Conservation (phyloP, 2,888 invertebrate genomes). For the Synergus itoensis region DNA sequence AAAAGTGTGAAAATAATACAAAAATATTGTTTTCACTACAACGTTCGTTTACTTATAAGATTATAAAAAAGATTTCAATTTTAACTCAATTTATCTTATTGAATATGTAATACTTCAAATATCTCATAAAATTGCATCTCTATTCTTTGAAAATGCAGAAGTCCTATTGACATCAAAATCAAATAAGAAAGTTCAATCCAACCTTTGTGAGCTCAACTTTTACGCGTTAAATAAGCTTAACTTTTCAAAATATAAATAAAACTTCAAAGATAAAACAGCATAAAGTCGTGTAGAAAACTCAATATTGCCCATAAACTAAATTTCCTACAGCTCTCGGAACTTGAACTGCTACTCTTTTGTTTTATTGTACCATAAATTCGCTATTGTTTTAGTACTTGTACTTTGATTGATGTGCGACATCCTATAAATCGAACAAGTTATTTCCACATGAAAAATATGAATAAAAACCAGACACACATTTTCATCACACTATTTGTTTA, state of each 20-base stretch:
- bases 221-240: no score
- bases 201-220: no score
- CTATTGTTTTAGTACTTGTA: constrained; percentile 30
- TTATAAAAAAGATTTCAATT: neutral
- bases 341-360: neutral
- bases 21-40: no score
- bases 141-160: neutral
- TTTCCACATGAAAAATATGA: neutral
- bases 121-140: neutral
- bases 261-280: neutral
- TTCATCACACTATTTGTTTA: neutral
- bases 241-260: neutral
- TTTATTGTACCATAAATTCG: constrained; percentile 34
- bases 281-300: constrained; percentile 16
- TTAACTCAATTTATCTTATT: neutral
- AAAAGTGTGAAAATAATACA: neutral
- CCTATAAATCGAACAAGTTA: constrained; percentile 30
- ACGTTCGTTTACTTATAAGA: no score
- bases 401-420: constrained; percentile 4
- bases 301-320: constrained; percentile 15
- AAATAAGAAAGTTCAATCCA: neutral
- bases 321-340: constrained; percentile 19
- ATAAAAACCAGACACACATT: neutral
- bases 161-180: neutral
- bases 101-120: neutral